Conservation (phyloP, 64 coral and sea anemone species). For the Montipora cactus region DNA sequence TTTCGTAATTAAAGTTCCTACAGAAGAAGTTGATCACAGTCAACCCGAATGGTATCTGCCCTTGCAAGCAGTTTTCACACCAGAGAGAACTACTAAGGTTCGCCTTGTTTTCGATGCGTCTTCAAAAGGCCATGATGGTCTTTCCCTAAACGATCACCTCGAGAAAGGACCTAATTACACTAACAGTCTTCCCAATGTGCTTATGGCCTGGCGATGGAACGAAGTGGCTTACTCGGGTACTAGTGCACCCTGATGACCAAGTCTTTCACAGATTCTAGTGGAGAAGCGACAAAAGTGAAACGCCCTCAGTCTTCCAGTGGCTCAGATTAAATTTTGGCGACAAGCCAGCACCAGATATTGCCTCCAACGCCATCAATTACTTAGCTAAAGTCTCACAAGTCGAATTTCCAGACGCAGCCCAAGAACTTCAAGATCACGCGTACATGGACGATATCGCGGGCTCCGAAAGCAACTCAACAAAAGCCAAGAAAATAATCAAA, state of each 20-base stretch:
- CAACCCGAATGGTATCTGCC: slow-evolving; percentile 30
- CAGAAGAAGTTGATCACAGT: slow-evolving; percentile 13
- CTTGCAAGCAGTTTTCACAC: not conserved
- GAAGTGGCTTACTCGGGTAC: not conserved
- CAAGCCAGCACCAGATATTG: slow-evolving; percentile 78
- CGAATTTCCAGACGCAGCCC: no score
- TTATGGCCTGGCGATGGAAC: slow-evolving; percentile 19
- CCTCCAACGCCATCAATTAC: slow-evolving; percentile 39
- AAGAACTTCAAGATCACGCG: no score
- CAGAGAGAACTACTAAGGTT: not conserved
- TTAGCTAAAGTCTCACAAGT: no score
- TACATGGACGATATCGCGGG: no score
- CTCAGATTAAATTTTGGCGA: slow-evolving; percentile 58
- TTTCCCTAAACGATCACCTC: not conserved
- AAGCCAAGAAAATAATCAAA: no score
- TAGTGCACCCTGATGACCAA: no score
- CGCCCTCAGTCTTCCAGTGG: no score
- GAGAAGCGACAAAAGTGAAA: no score
- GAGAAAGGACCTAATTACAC: no score
- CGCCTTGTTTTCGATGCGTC: slow-evolving; percentile 43
- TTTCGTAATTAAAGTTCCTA: slow-evolving; percentile 1
- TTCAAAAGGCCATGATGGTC: slow-evolving; percentile 23
- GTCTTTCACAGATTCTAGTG: no score
- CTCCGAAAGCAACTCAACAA: no score
- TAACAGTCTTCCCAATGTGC: no score